Percentiles rank a stretch among this genome's conserved stretches.
phyloP scores from a whole-genome alignment of 2,797 vertebrate species.

The Etheostoma perlongum region DNA sequence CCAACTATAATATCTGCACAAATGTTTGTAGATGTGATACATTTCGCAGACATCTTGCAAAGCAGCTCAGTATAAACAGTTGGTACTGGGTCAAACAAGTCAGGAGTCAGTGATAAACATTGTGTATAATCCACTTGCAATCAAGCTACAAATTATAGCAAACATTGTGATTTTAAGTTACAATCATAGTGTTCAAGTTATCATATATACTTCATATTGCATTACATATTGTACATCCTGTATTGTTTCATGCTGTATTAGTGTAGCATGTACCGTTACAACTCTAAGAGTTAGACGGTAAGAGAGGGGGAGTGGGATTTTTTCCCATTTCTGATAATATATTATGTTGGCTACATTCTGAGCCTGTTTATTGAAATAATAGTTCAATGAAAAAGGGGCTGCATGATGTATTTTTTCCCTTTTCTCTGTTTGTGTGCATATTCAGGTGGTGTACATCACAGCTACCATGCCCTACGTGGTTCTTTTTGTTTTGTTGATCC shows the following conservation, averaged over 20 bases:
- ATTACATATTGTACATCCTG: background rate
- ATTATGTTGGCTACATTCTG: background rate
- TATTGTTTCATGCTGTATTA: background rate
- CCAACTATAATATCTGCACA: background rate
- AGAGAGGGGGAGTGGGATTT: background rate
- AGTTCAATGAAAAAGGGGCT: background rate
- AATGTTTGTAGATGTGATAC: background rate
- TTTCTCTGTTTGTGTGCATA: background rate
- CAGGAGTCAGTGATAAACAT: conserved; percentile 1
- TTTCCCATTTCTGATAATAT: background rate
- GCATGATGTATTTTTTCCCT: background rate
- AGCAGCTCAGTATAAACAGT: background rate
- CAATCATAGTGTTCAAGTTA: background rate
- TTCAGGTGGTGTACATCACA: conserved; percentile 98
- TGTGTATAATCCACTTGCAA: background rate
- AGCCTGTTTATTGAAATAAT: background rate
- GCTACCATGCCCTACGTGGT: conserved; percentile 98
- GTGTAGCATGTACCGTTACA: background rate
- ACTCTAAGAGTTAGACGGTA: background rate
- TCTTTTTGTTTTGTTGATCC: conserved; percentile 93
- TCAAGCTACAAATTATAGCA: background rate
- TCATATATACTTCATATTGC: background rate
- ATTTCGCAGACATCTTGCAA: background rate
- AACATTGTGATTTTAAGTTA: background rate
- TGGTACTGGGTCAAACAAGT: background rate